Conservation (phyloP, 2,888 invertebrate genomes). For the Hyposoter didymator region DNA sequence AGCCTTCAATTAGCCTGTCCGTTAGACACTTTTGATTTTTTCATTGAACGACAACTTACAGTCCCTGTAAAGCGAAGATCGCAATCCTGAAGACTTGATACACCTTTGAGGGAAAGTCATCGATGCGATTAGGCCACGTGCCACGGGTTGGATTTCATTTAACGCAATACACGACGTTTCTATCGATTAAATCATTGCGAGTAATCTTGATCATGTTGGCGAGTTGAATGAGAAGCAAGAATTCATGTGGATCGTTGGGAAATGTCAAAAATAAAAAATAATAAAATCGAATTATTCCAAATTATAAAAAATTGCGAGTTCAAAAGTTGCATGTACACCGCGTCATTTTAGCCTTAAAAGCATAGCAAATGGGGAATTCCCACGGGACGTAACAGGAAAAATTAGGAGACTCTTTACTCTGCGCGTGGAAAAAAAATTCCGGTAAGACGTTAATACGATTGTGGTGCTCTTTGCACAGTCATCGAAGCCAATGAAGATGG, state of each 20-base stretch:
- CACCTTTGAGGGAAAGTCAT: conserved; percentile 8
- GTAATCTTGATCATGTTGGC: not conserved
- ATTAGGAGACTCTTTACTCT: conserved; percentile 2
- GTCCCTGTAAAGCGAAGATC: conserved; percentile 6
- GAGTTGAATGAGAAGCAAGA: not conserved
- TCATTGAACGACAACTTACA: conserved; percentile 36
- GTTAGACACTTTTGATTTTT: conserved; percentile 56
- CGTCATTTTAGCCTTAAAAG: not conserved
- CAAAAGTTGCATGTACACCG: not conserved
- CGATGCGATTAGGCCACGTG: conserved; percentile 45
- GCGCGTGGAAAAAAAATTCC: not conserved
- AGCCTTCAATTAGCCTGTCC: conserved; percentile 60
- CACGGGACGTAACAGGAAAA: not conserved
- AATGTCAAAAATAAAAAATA: not conserved
- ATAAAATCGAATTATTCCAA: not conserved
- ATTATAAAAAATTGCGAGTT: not conserved
- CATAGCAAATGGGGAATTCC: conserved; percentile 2
- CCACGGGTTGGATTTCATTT: conserved; percentile 40
- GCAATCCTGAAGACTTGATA: conserved; percentile 29
- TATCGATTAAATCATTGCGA: not conserved
- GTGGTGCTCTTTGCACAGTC: conserved; percentile 26
- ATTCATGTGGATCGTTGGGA: not conserved
- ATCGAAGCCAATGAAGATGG: conserved; percentile 28
- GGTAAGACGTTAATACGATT: conserved; percentile 39
- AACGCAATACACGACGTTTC: conserved; percentile 7